Conservation (phyloP, 1,140 invertebrate genomes). For the Cryptotermes secundus region DNA sequence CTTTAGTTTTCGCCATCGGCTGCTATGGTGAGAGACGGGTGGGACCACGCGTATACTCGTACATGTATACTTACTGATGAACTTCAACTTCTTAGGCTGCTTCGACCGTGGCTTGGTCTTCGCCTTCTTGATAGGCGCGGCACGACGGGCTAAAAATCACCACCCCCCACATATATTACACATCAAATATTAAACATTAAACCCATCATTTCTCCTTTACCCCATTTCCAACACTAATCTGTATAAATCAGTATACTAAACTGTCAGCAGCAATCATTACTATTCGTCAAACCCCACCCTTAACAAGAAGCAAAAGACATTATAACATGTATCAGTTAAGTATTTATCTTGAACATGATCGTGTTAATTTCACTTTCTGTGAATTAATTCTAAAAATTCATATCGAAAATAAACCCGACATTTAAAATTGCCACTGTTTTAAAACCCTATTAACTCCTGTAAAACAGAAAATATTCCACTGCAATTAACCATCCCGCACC, state of each 20-base stretch:
- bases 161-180: too few relatives aligned
- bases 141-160: slow-evolving; percentile 26
- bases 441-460: too few relatives aligned
- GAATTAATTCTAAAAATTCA: too few relatives aligned
- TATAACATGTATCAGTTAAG: too few relatives aligned
- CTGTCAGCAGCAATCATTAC: too few relatives aligned
- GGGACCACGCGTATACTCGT: background rate
- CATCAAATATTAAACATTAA: background rate
- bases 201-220: background rate
- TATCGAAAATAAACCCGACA: too few relatives aligned
- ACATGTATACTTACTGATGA: slow-evolving; percentile 74
- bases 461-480: background rate
- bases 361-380: too few relatives aligned
- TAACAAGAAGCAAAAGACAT: background rate
- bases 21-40: too few relatives aligned
- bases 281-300: background rate
- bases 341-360: too few relatives aligned
- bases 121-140: slow-evolving; percentile 66
- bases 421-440: too few relatives aligned
- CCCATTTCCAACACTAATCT: background rate
- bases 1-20: too few relatives aligned
- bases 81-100: slow-evolving; percentile 84
- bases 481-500: background rate
- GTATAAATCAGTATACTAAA: too few relatives aligned
- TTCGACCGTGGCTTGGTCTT: slow-evolving; percentile 69